Conservation (phyloP, 2,888 invertebrate species). For the Paralinhomoeus sp. region DNA sequence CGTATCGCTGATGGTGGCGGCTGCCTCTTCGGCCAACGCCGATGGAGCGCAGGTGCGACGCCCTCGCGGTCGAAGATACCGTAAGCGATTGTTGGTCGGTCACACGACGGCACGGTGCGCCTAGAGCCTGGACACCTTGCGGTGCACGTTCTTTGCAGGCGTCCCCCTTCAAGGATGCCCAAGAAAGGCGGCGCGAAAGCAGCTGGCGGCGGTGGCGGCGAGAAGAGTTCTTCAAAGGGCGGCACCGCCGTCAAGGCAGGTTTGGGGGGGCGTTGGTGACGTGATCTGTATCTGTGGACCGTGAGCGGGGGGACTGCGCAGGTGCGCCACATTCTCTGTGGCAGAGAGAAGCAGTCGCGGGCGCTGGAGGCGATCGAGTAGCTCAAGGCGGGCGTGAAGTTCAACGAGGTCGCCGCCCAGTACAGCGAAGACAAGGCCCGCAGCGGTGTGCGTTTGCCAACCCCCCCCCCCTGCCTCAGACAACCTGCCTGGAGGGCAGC, state of each 20-base stretch:
- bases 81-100: no score
- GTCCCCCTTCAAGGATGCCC: no score
- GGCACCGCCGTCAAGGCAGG: conserved; percentile 20
- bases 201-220: neutral
- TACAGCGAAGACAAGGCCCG: conserved; percentile 95
- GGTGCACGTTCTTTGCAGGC: no score
- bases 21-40: no score
- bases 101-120: no score
- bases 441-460: conserved; percentile 49
- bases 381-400: conserved; percentile 75
- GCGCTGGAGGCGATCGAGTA: conserved; percentile 86
- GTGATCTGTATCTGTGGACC: neutral
- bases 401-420: conserved; percentile 79
- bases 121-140: no score
- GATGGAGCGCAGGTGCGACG: no score
- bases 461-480: no score
- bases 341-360: conserved; percentile 96
- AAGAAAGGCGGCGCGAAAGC: conserved; percentile 1
- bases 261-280: neutral
- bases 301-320: no score
- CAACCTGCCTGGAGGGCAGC: no score
- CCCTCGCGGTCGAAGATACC: no score
- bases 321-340: conserved; percentile 87
- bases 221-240: conserved; percentile 4
- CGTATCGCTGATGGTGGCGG: no score